Percentiles rank a stretch among this genome's conserved stretches.
phyloP scores from a whole-genome alignment of 2,797 vertebrate genomes.

The Echiichthys vipera region DNA sequence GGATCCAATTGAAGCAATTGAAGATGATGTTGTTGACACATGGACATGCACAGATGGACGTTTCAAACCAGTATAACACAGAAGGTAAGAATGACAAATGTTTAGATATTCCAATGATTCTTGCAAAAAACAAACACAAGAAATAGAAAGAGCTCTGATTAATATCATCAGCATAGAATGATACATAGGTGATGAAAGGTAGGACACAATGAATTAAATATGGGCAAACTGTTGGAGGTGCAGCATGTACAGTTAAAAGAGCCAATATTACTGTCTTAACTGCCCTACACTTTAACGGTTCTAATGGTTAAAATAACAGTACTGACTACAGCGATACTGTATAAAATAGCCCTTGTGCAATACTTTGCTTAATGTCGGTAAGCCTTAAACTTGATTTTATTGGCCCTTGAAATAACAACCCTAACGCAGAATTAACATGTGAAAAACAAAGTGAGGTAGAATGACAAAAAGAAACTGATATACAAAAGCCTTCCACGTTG shows the following conservation, averaged over 20 bases:
- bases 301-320: constrained; percentile 3
- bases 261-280: not conserved
- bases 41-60: not conserved
- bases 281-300: not conserved
- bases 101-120: not conserved
- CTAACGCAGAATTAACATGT: constrained; percentile 8
- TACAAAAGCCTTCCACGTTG: constrained; percentile 2
- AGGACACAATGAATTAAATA: not conserved
- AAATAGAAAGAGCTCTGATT: not conserved
- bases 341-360: constrained; percentile 24
- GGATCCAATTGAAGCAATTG: not conserved
- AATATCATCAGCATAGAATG: not conserved
- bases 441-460: constrained; percentile 57
- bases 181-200: not conserved
- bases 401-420: constrained; percentile 11
- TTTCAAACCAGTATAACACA: not conserved
- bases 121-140: not conserved
- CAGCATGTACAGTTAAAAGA: not conserved
- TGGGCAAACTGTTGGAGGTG: not conserved
- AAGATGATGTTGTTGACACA: not conserved
- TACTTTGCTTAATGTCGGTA: not conserved
- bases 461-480: constrained; percentile 19
- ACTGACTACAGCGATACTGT: constrained; percentile 7
- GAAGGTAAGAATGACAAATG: not conserved
- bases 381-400: not conserved